A percentile compares a stretch with the other conserved stretches of the same genome.
Evolutionary conservation across 1,140 invertebrate species (phyloP).

Genomic region (Ruditapes philippinarum): DNA sequence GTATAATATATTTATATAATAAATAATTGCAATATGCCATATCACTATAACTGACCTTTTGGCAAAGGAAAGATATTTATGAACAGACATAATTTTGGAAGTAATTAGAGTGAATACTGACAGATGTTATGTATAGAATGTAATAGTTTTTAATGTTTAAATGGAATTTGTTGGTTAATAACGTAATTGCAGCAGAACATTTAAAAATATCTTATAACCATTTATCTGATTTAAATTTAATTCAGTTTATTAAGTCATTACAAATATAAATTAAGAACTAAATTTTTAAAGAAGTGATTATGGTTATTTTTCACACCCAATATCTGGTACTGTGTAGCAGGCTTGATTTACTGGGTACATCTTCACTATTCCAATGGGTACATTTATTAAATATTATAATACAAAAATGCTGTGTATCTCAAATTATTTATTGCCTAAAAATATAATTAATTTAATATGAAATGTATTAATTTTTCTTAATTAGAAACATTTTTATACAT

Average conservation of each 20-base stretch:
- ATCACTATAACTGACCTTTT: constrained; percentile 7
- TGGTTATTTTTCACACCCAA: constrained; percentile 1
- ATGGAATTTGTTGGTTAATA: constrained; percentile 3
- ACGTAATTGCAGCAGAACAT: constrained; percentile 6
- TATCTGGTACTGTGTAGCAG: constrained; percentile 5
- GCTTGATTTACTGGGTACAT: constrained; percentile 6
- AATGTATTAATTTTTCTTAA: constrained; percentile 11
- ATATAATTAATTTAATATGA: constrained; percentile 12
- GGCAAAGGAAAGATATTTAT: constrained; percentile 7
- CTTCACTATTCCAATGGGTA: constrained; percentile 6
- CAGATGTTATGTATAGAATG: constrained; percentile 1
- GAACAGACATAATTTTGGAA: constrained; percentile 7
- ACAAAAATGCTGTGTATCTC: constrained; percentile 7
- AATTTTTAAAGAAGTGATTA: constrained; percentile 10
- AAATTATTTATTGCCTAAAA: constrained; percentile 3
- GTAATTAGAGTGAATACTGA: constrained; percentile 2
- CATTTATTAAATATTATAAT: constrained; percentile 5
- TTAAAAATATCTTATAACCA: constrained; percentile 5
- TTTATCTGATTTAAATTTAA: constrained; percentile 11
- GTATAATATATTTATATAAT: background rate
- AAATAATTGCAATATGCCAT: constrained; percentile 8
- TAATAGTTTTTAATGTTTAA: constrained; percentile 10
- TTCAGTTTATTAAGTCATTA: constrained; percentile 9
- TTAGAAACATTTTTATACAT: constrained; percentile 10
- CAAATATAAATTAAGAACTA: constrained; percentile 9